phyloP scores from a whole-genome alignment of 2,113 vertebrate species.

The Mobula hypostoma region DNA sequence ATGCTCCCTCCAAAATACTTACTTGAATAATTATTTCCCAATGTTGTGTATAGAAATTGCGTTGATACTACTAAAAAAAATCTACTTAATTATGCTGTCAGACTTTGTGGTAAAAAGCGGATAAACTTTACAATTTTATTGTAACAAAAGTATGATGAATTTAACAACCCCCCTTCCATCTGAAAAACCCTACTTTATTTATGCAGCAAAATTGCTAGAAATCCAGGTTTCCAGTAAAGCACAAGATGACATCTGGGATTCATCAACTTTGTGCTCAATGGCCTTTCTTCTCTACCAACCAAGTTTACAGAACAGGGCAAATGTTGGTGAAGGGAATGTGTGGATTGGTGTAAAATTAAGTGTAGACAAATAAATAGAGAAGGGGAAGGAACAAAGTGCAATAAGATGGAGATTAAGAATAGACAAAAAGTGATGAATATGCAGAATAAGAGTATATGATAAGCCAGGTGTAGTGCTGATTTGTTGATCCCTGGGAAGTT shows the following conservation, averaged over 20 bases:
- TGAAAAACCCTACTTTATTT: background rate
- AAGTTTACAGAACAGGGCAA: background rate
- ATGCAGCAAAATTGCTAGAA: background rate
- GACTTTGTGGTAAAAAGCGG: no score
- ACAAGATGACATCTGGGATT: background rate
- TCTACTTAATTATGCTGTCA: background rate
- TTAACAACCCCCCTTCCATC: no score
- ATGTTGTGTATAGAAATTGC: background rate
- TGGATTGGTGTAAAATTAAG: background rate
- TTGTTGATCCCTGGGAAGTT: background rate
- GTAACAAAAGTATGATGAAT: no score
- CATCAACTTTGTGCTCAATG: background rate
- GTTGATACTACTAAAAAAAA: background rate
- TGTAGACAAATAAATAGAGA: no score
- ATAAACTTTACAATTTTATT: no score
- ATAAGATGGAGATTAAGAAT: background rate
- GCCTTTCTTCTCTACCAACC: background rate
- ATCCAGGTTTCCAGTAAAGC: no score
- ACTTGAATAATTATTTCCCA: background rate
- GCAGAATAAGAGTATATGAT: background rate
- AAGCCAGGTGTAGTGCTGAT: background rate
- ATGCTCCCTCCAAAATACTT: background rate
- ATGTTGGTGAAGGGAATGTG: background rate
- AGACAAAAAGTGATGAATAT: no score
- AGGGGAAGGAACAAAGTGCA: background rate